Base-by-base conservation (phyloP, 2,888 invertebrate species). In the Leptinotarsa peninsularis region DNA sequence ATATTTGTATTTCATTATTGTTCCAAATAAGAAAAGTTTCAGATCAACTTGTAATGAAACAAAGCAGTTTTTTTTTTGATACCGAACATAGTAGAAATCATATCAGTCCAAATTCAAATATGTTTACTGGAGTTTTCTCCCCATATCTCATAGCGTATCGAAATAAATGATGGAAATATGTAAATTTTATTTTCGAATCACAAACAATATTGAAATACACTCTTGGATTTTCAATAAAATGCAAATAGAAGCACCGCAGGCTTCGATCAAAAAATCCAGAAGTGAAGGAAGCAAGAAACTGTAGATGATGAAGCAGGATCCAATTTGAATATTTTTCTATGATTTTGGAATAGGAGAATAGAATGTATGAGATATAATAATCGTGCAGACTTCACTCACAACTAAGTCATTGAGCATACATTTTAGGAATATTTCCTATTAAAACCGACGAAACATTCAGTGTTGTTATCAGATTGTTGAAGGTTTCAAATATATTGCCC, bases 131-230 rank as follows among this genome's bases (percentile, higher is more conserved):
- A n/a, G 33, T 63, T n/a, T 21, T 43, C 18, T 63, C 43, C n/a
- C n/a, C 63, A 63, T 43, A 63, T 63, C 63, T 33, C 43, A 33
- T 63, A n/a, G 18, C 43, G 43, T 63, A 43, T 33, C 33, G 4
- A 63, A 63, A 78, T 75, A 78, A 76, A 74, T 73, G 71, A 82
- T 80, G 78, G 78, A 82, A 83, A 78, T 82, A 83, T 82, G 82
- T 81, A 84, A 84, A 84, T 84, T 85, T 83, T 68, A 84, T 84
- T 85, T 84, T 83, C 83, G 79, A 81, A 82, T 83, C 84, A 85
- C 85, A 85, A 86, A 85, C 83, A 84, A 86, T 86, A 86, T 86
- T 84, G 86, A 85, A 85, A 85, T 86, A 85, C 84, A 82, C 81
- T 82, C 83, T 82, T 83, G 82, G 82, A 76, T 80, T 83, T 86